Evolutionary conservation across 2,113 vertebrate genomes (phyloP).

Genomic region (Myiagra hebetior): DNA sequence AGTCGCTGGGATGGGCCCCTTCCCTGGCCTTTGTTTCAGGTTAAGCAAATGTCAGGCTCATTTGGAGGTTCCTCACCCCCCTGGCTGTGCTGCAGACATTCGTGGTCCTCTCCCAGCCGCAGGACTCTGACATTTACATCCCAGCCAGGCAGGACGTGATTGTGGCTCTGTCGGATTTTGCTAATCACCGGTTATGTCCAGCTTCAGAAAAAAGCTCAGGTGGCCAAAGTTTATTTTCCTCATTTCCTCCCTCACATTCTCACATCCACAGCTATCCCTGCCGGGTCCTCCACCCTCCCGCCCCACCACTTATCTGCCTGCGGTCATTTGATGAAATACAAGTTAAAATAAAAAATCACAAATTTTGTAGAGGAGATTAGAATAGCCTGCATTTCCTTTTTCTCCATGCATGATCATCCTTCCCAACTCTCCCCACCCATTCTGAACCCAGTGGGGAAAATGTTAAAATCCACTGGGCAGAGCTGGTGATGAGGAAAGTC

Average conservation of each 20-base stretch:
- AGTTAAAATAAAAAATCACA: background rate
- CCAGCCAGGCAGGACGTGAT: background rate
- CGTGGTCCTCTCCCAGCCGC: background rate
- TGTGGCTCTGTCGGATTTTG: background rate
- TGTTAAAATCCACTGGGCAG: background rate
- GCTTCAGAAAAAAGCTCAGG: background rate
- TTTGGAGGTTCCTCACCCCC: conserved; percentile 39
- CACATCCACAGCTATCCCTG: background rate
- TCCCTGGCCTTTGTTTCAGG: conserved; percentile 37
- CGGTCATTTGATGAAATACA: background rate
- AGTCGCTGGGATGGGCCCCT: background rate
- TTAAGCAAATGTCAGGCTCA: conserved; percentile 68
- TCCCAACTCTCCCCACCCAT: background rate
- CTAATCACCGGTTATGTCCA: background rate
- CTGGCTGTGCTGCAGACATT: background rate
- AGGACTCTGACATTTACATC: conserved; percentile 65
- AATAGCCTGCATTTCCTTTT: background rate
- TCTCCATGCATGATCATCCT: background rate
- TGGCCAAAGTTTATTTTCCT: background rate
- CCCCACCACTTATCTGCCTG: background rate
- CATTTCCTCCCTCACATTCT: background rate
- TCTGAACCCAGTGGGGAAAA: background rate
- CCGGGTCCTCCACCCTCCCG: background rate
- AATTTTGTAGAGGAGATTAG: background rate
- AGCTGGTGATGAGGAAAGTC: background rate